Evolutionary conservation across 2,797 vertebrate species (phyloP).

Genomic region (Danio kyathit): DNA sequence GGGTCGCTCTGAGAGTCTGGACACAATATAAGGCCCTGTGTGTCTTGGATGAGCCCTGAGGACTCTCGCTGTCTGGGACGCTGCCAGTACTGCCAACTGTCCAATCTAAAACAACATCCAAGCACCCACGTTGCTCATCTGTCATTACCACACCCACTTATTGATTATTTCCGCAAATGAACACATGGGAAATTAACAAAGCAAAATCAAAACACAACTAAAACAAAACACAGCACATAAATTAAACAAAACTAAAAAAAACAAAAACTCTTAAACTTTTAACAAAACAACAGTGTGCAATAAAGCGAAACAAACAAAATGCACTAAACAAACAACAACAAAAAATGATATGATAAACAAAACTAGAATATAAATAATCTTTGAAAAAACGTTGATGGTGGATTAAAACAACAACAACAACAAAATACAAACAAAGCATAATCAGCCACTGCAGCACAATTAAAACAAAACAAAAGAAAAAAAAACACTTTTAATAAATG

Average conservation of each 20-base stretch:
- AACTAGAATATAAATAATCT: not conserved
- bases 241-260: not conserved
- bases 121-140: conserved; percentile 22
- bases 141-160: conserved; percentile 17
- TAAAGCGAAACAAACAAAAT: not conserved
- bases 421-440: no score
- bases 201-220: not conserved
- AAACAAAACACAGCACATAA: not conserved
- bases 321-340: not conserved
- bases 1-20: conserved; percentile 34
- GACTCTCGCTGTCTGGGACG: conserved; percentile 33
- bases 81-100: conserved; percentile 26
- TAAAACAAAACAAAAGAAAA: no score
- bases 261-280: not conserved
- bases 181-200: not conserved
- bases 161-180: conserved; percentile 12
- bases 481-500: no score
- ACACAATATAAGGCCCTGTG: conserved; percentile 56
- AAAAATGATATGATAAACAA: not conserved
- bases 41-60: conserved; percentile 30
- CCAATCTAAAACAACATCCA: conserved; percentile 31
- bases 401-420: no score
- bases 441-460: no score
- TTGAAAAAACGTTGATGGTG: no score
- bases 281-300: not conserved